Percentiles rank a stretch among this genome's conserved stretches.
phyloP scores from a whole-genome alignment of 92 coral and sea anemone genomes.

The Porites lobata region DNA sequence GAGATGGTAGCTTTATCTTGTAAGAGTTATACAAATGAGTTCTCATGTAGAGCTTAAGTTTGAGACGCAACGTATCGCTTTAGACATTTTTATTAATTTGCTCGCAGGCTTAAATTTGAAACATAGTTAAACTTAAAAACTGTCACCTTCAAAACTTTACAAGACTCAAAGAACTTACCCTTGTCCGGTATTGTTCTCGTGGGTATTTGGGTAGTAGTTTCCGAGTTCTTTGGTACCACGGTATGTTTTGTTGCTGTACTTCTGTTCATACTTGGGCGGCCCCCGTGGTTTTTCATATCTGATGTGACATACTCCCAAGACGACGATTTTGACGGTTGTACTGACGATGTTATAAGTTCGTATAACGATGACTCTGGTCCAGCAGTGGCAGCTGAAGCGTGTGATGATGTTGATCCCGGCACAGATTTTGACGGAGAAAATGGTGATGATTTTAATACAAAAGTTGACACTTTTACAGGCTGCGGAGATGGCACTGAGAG shows the following conservation, averaged over 20 bases:
- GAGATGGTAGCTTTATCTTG: background rate
- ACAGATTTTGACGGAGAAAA: background rate
- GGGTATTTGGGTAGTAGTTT: background rate
- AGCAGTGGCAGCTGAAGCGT: background rate
- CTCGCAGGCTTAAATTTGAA: no score
- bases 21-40: no score
- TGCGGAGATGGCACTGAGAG: no score
- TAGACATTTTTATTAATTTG: no score
- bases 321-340: background rate
- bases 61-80: no score
- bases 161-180: background rate
- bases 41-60: no score
- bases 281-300: no score
- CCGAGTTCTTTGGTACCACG: background rate
- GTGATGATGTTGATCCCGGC: background rate
- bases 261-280: background rate
- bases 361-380: background rate
- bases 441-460: background rate
- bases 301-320: background rate
- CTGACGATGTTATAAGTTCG: background rate
- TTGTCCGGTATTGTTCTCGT: background rate
- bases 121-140: no score
- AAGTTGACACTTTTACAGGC: no score
- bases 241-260: background rate
- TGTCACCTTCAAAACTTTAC: background rate